Evolutionary conservation across 92 coral and sea anemone species (phyloP).

Genomic region (Siderastrea siderea): DNA sequence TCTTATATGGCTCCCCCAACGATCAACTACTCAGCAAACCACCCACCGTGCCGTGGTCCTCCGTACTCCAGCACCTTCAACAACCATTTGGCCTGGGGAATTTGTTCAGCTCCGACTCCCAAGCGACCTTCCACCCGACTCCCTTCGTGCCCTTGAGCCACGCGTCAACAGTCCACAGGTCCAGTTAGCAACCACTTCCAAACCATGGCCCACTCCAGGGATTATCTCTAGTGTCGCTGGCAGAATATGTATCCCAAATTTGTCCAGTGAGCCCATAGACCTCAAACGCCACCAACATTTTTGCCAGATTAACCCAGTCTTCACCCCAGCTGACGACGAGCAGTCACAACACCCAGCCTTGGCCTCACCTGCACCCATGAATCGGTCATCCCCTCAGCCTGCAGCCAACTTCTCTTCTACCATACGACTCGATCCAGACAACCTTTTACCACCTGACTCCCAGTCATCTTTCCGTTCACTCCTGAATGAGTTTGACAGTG

Average conservation of each 20-base stretch:
- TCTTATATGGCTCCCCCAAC: constrained; percentile 44
- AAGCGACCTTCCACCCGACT: too few relatives aligned
- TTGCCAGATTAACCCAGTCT: constrained; percentile 10
- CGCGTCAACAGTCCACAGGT: constrained; percentile 51
- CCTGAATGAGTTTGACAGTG: constrained; percentile 35
- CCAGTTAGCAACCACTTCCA: neutral
- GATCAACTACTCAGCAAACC: constrained; percentile 13
- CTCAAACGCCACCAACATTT: constrained; percentile 29
- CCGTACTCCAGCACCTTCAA: constrained; percentile 43
- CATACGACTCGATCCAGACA: constrained; percentile 5
- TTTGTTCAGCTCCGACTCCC: constrained; percentile 27
- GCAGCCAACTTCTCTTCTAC: constrained; percentile 21
- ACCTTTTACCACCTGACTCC: constrained; percentile 17
- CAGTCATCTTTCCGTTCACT: neutral
- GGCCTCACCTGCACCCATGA: neutral
- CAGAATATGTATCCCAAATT: constrained; percentile 71
- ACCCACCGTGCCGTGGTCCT: too few relatives aligned
- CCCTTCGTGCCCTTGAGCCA: too few relatives aligned
- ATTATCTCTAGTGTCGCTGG: too few relatives aligned
- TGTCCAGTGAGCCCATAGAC: constrained; percentile 40
- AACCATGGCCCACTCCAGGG: too few relatives aligned
- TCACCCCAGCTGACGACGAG: neutral
- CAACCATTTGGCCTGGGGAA: constrained; percentile 51
- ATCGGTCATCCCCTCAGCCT: neutral
- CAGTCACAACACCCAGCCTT: neutral